Percentiles rank a stretch among this genome's conserved stretches.
phyloP scores from a whole-genome alignment of 1,140 invertebrate species.

The Heterodera schachtii region DNA sequence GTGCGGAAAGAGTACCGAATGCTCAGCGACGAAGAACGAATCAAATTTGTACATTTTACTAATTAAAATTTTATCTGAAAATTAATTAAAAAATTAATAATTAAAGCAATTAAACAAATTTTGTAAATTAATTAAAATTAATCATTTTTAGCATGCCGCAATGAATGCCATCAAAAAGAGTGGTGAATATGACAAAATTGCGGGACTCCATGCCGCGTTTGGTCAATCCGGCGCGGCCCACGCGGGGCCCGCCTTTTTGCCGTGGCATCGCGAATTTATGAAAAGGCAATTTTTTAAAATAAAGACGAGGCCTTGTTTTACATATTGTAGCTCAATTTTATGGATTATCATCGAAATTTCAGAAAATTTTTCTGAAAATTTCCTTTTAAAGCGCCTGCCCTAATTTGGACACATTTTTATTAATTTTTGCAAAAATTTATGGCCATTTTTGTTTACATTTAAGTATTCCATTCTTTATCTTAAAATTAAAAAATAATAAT shows the following conservation, averaged over 20 bases:
- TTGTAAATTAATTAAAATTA: background rate
- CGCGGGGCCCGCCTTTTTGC: constrained; percentile 48
- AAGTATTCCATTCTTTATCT: too few species aligned
- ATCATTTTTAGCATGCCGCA: constrained; percentile 39
- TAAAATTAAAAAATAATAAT: too few species aligned
- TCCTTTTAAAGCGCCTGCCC: too few species aligned
- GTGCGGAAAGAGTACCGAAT: constrained; percentile 51
- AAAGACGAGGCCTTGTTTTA: too few species aligned
- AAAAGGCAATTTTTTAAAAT: constrained; percentile 30
- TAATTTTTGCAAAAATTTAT: too few species aligned
- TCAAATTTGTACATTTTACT: constrained; percentile 10
- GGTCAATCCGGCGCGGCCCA: constrained; percentile 54
- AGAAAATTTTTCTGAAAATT: too few species aligned
- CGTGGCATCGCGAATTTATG: constrained; percentile 48
- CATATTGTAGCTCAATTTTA: too few species aligned
- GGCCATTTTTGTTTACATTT: too few species aligned
- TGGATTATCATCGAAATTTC: too few species aligned
- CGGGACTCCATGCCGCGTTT: constrained; percentile 48
- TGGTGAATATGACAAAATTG: constrained; percentile 61
- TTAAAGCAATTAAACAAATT: background rate
- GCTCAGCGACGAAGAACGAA: constrained; percentile 39
- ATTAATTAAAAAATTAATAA: background rate
- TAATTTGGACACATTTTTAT: too few species aligned
- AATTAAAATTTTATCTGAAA: background rate
- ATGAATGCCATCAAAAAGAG: constrained; percentile 64